Evolutionary conservation across 1,140 invertebrate species (phyloP).

Genomic region (Sitobion miscanthi): DNA sequence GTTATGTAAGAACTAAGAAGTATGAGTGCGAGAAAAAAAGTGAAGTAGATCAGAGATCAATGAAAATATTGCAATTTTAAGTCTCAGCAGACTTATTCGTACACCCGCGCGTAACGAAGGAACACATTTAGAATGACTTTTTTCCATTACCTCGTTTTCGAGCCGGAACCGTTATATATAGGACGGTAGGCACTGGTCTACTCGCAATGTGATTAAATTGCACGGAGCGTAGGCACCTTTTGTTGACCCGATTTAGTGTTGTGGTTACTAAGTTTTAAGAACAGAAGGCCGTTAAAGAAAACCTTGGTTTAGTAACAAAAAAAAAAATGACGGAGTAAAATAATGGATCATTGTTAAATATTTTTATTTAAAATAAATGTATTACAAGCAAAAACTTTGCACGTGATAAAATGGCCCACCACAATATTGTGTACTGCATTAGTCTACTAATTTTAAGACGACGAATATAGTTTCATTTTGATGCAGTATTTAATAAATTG

Average conservation of each 20-base stretch:
- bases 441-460: not conserved
- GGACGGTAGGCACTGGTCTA: not conserved
- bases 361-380: not conserved
- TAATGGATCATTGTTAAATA: not conserved
- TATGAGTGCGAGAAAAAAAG: not conserved
- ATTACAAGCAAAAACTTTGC: not conserved
- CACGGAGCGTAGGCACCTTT: conserved; percentile 28
- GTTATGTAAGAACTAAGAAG: not conserved
- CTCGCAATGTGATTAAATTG: conserved; percentile 28
- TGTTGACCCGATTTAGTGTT: conserved; percentile 22
- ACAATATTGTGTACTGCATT: not conserved
- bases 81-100: conserved; percentile 3
- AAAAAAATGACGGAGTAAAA: not conserved
- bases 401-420: not conserved
- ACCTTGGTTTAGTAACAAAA: not conserved
- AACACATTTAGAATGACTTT: conserved; percentile 39
- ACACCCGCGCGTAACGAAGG: not conserved
- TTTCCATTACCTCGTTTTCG: conserved; percentile 46
- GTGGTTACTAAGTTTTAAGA: conserved; percentile 36
- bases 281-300: conserved; percentile 22
- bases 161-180: conserved; percentile 32
- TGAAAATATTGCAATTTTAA: not conserved
- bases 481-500: not conserved
- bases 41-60: not conserved
- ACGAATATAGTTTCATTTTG: not conserved